These are phyloP conservation scores for Isoperla grammatica DNA, from an alignment of 2,888 invertebrate species.

Conservation along the genomic window DNA sequence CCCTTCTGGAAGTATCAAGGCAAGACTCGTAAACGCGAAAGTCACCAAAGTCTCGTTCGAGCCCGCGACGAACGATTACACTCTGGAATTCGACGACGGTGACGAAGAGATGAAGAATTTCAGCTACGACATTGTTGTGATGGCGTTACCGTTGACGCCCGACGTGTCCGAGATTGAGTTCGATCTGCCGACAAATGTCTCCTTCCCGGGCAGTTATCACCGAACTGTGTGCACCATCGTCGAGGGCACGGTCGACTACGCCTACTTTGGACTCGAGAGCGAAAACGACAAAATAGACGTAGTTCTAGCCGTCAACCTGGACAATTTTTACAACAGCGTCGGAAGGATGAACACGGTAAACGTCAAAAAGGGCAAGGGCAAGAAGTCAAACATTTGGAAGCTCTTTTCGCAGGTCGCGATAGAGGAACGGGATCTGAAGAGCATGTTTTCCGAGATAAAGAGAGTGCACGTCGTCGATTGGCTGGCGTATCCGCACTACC, in stretches of 20 bases:
- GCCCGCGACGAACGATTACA: slow-evolving; percentile 34
- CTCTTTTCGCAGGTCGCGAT: slow-evolving; percentile 50
- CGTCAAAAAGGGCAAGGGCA: slow-evolving; percentile 25
- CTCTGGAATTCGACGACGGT: slow-evolving; percentile 19
- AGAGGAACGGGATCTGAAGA: slow-evolving; percentile 42
- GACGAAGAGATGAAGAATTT: background rate
- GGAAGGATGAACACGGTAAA: slow-evolving; percentile 42
- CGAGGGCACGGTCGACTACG: slow-evolving; percentile 40
- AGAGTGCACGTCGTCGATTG: slow-evolving; percentile 43
- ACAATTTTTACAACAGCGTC: slow-evolving; percentile 47
- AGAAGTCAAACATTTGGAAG: slow-evolving; percentile 48
- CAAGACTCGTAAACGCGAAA: slow-evolving; percentile 40
- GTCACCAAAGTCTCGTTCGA: slow-evolving; percentile 39
- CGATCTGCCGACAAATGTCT: slow-evolving; percentile 41
- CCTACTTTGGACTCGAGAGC: slow-evolving; percentile 43
- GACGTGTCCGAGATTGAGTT: slow-evolving; percentile 45
- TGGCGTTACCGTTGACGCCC: slow-evolving; percentile 51
- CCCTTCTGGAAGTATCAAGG: slow-evolving; percentile 42
- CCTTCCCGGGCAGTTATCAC: slow-evolving; percentile 47
- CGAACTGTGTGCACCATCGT: slow-evolving; percentile 52
- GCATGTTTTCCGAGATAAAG: slow-evolving; percentile 45
- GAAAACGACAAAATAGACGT: slow-evolving; percentile 38
- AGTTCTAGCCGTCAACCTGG: slow-evolving; percentile 47
- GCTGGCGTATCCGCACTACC: slow-evolving; percentile 54
- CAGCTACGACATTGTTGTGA: slow-evolving; percentile 51